phyloP scores from a whole-genome alignment of 2,113 vertebrate species.

The Odocoileus virginianus region DNA sequence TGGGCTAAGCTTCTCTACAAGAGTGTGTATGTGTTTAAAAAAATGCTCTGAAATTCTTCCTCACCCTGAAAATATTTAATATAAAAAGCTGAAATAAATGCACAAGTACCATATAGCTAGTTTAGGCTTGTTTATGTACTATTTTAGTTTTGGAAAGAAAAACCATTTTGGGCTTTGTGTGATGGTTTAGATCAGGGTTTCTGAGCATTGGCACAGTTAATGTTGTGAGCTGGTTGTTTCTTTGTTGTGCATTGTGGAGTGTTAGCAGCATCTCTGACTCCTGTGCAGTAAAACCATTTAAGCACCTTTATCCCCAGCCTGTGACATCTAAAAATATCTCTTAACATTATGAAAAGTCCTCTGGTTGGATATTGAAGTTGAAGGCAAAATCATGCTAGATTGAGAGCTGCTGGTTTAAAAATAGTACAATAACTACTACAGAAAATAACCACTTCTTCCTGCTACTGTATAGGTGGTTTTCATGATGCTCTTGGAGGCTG shows the following conservation, averaged over 20 bases:
- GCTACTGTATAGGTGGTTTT: not conserved
- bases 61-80: not conserved
- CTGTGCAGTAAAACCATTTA: not conserved
- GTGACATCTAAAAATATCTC: not conserved
- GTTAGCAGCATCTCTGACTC: not conserved
- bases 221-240: not conserved
- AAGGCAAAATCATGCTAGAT: not conserved
- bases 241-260: not conserved
- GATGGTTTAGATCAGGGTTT: not conserved
- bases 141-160: not conserved
- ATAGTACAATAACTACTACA: not conserved
- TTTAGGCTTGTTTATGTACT: not conserved
- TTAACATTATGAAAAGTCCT: not conserved
- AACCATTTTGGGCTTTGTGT: not conserved
- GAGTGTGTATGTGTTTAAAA: not conserved
- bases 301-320: fast-evolving
- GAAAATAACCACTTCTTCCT: not conserved
- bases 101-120: not conserved
- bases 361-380: not conserved
- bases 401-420: not conserved
- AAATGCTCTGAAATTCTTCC: not conserved
- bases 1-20: not conserved
- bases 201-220: not conserved
- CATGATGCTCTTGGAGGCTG: not conserved
- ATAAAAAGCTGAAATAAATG: not conserved